Percentiles rank a stretch among this genome's conserved stretches.
Evolutionary conservation across 1,140 invertebrate species (phyloP).

Genomic region (Hyles vespertilio): DNA sequence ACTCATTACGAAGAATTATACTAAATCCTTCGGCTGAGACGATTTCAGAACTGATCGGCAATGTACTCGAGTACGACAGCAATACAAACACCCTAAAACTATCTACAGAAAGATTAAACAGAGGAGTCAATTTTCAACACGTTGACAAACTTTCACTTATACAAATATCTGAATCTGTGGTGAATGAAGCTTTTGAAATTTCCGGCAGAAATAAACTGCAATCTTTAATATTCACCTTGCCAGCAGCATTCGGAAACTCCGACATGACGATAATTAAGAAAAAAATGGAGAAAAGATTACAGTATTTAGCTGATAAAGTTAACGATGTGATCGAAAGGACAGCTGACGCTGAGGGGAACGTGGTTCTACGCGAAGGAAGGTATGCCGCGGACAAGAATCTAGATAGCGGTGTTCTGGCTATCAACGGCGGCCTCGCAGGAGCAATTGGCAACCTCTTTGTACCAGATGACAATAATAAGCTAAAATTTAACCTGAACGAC

Average conservation of each 20-base stretch:
- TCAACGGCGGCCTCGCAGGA: slow-evolving; percentile 2
- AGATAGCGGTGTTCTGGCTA: neutral
- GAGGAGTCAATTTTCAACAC: neutral
- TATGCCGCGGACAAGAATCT: neutral
- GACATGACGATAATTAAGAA: slow-evolving; percentile 6
- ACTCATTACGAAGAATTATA: neutral
- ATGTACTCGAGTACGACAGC: neutral
- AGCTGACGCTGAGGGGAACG: slow-evolving; percentile 1
- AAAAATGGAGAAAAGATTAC: slow-evolving; percentile 2
- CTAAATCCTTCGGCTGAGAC: neutral
- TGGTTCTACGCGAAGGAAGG: neutral
- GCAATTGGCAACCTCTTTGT: slow-evolving; percentile 3
- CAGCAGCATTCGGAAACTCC: slow-evolving; percentile 9
- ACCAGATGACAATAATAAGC: slow-evolving; percentile 1
- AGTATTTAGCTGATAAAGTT: neutral
- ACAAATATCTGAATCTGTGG: neutral
- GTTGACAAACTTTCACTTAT: neutral
- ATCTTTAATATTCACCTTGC: slow-evolving; percentile 9
- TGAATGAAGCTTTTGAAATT: slow-evolving; percentile 3
- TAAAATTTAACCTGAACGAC: slow-evolving; percentile 2
- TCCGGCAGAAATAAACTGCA: neutral
- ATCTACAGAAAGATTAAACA: neutral
- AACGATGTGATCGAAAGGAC: neutral
- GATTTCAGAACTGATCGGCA: neutral
- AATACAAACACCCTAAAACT: slow-evolving; percentile 6